Base-by-base conservation (phyloP, 2,888 invertebrate species). In the Schizaphis graminum region DNA sequence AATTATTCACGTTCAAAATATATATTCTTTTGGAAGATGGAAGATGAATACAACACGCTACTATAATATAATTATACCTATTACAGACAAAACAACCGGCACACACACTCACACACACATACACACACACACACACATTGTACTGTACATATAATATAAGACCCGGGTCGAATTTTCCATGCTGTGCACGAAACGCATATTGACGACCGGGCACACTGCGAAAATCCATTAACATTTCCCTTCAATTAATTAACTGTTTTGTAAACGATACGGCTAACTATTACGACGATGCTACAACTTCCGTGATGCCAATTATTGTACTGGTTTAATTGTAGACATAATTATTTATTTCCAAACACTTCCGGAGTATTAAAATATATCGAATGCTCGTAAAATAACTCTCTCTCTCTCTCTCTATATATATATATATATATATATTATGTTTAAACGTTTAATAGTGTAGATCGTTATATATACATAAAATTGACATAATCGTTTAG, bases 141-240 rank as follows among this genome's bases (percentile, higher is more conserved):
- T 41, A 56, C 16, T 2, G 56, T 89, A 44, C 4, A 61, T 11
- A 57, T 11, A 57, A 13, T 85, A 61, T 7, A 28, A 89, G 61
- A 90, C 67, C n/a, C 47, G 61, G 47, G 90, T 90, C 24, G 47
- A 67, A n/a, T 91, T 91, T 89, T 49, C 90, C 35, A 57, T 61
- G 44, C 44, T 28, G 88, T 44, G 21, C 89, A 13, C n/a, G n/a
- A 47, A n/a, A 67, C 61, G 44, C 24, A 10, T n/a, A 47, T 67
- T n/a, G n/a, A n/a, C 47, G 10, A 35, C 67, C 24, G 41, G 0
- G 24, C 28, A 56, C 41, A 41, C 61, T 61, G 87, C 7, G 92
- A 92, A 87, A 87, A 87, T 92, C 49, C 61, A 87, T 92, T 92
- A 92, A 92, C 87, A 49, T 92, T 92, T 87, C 49, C 35, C 86